A percentile compares a stretch with the other conserved stretches of the same genome.
Conservation (phyloP, 2,113 vertebrate genomes). For the Aleadryas rufinucha region DNA sequence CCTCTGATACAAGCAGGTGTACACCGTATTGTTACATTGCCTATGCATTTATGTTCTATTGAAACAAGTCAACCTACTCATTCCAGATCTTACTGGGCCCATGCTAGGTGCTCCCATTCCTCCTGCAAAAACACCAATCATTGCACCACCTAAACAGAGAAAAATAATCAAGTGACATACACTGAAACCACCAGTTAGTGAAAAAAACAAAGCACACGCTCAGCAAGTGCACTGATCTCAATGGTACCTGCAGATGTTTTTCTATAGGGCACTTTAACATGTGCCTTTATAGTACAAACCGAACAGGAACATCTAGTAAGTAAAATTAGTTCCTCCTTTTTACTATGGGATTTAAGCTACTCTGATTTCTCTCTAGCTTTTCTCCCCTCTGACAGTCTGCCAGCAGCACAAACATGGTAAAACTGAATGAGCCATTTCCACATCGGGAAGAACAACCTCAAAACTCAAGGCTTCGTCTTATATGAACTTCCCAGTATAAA, state of each 20-base stretch:
- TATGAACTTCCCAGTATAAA: neutral
- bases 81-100: constrained; percentile 88
- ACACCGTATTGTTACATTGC: constrained; percentile 5
- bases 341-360: neutral
- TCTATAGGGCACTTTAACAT: neutral
- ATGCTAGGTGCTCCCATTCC: constrained; percentile 91
- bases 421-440: neutral
- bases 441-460: neutral
- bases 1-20: neutral
- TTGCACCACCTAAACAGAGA: constrained; percentile 82
- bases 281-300: neutral
- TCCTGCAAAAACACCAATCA: constrained; percentile 89
- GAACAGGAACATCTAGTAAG: neutral
- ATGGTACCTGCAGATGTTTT: neutral
- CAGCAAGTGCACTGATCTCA: neutral
- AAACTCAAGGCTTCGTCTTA: neutral
- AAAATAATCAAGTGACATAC: constrained; percentile 39
- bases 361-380: neutral
- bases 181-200: constrained; percentile 39
- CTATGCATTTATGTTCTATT: constrained; percentile 52
- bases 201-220: neutral
- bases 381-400: neutral
- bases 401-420: neutral
- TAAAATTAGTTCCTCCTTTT: neutral
- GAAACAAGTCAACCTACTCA: constrained; percentile 84